phyloP scores from a whole-genome alignment of 1,140 invertebrate genomes.

The Trichoplusia ni region DNA sequence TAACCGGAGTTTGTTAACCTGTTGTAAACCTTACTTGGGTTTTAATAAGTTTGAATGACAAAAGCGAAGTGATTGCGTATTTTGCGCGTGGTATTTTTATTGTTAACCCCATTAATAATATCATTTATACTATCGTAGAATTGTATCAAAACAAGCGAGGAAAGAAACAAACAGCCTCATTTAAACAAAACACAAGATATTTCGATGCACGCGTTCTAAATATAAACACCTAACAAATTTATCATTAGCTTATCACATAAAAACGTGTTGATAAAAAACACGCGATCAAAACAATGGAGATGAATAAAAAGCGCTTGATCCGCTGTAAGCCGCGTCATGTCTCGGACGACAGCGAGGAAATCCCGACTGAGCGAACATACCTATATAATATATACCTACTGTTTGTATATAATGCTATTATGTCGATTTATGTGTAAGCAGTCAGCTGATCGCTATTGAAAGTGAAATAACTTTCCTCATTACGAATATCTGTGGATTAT shows the following conservation, averaged over 20 bases:
- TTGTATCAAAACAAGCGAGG: too few species aligned
- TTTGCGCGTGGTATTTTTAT: constrained; percentile 10
- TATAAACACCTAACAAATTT: too few species aligned
- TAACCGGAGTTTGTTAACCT: neutral
- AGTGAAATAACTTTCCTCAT: constrained; percentile 31
- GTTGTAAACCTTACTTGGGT: neutral
- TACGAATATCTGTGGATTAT: neutral
- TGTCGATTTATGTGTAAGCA: constrained; percentile 55
- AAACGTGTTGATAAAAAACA: too few species aligned
- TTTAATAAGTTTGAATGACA: constrained; percentile 11
- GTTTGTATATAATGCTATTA: constrained; percentile 56
- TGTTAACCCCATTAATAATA: too few species aligned
- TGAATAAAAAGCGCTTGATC: constrained; percentile 37
- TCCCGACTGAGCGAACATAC: constrained; percentile 51
- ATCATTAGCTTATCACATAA: too few species aligned
- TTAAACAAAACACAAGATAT: neutral
- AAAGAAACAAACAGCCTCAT: too few species aligned
- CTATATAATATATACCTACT: constrained; percentile 43
- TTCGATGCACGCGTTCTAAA: too few species aligned
- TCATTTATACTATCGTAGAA: too few species aligned
- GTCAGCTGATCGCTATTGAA: constrained; percentile 64
- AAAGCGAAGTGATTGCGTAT: neutral
- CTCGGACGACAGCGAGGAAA: constrained; percentile 63
- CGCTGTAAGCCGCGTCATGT: constrained; percentile 51
- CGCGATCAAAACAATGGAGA: neutral